Percentiles rank a stretch among this genome's conserved stretches.
Conservation (phyloP, 2,113 vertebrate species). For the Seriola aureovittata region DNA sequence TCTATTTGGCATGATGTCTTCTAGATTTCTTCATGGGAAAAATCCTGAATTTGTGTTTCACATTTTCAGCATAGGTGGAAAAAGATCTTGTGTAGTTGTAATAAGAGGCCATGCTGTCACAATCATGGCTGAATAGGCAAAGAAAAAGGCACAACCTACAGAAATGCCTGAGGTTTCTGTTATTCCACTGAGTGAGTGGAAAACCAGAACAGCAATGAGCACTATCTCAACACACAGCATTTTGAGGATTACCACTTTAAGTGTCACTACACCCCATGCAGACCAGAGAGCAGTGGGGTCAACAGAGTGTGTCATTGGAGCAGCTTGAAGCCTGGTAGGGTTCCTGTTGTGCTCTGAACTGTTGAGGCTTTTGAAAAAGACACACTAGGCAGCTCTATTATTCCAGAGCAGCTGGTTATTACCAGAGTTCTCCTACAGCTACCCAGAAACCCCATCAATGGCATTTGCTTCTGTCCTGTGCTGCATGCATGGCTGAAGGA, state of each 20-base stretch:
- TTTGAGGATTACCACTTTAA: not conserved
- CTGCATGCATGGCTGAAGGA: not conserved
- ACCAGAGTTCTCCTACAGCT: slow-evolving; percentile 2
- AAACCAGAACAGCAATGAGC: not conserved
- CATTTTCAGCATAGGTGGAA: too few relatives aligned
- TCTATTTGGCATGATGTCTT: too few relatives aligned
- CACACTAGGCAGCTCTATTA: slow-evolving; percentile 37
- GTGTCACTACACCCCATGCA: slow-evolving; percentile 21
- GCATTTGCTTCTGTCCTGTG: not conserved
- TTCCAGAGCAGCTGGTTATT: slow-evolving; percentile 43
- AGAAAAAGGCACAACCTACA: too few relatives aligned
- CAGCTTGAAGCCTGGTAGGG: slow-evolving; percentile 45
- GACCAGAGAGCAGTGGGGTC: slow-evolving; percentile 40
- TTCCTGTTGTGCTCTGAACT: slow-evolving; percentile 41
- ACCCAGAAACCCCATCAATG: slow-evolving; percentile 15
- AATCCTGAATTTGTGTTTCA: too few relatives aligned
- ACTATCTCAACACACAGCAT: not conserved
- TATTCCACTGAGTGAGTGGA: not conserved
- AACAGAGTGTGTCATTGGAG: slow-evolving; percentile 41
- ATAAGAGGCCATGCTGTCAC: too few relatives aligned
- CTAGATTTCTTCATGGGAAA: too few relatives aligned
- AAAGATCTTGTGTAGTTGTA: too few relatives aligned
- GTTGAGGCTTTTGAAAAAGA: slow-evolving; percentile 50
- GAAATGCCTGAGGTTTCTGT: too few relatives aligned
- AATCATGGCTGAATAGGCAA: too few relatives aligned